phyloP scores from a whole-genome alignment of 2,113 vertebrate genomes.

The Dryoscopus gambensis region DNA sequence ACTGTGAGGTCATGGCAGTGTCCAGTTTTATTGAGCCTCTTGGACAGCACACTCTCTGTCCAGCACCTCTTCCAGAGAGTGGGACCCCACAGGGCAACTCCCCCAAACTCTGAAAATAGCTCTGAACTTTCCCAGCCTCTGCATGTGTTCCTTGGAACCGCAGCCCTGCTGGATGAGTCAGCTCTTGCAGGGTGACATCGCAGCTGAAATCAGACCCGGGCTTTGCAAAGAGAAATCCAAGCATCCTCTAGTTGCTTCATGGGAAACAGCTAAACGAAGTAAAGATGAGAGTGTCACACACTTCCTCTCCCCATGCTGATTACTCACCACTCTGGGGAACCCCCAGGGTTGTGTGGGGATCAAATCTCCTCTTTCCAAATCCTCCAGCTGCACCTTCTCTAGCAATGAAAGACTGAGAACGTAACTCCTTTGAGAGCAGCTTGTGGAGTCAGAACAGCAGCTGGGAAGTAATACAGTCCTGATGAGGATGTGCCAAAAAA shows the following conservation, averaged over 20 bases:
- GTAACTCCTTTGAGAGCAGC: not conserved
- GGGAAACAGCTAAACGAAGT: not conserved
- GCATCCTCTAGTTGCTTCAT: not conserved
- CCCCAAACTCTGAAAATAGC: not conserved
- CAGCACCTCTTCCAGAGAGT: not conserved
- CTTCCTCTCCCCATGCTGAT: conserved; percentile 7
- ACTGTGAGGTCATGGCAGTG: not conserved
- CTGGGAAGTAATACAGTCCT: not conserved
- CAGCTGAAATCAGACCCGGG: not conserved
- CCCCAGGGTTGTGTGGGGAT: not conserved
- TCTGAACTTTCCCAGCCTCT: conserved; percentile 54
- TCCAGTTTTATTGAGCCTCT: not conserved
- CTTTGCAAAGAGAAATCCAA: not conserved
- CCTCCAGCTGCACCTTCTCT: not conserved
- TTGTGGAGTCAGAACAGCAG: not conserved
- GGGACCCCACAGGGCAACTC: not conserved
- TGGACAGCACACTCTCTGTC: not conserved
- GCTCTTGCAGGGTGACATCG: not conserved
- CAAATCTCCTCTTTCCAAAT: not conserved
- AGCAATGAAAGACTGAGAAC: not conserved
- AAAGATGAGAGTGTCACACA: not conserved
- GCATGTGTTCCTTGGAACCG: conserved; percentile 26
- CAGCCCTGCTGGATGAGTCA: conserved; percentile 25
- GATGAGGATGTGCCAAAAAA: not conserved
- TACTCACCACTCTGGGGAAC: conserved; percentile 3